Evolutionary conservation across 2,113 vertebrate species (phyloP).

Genomic region (Ploceus nigricollis): DNA sequence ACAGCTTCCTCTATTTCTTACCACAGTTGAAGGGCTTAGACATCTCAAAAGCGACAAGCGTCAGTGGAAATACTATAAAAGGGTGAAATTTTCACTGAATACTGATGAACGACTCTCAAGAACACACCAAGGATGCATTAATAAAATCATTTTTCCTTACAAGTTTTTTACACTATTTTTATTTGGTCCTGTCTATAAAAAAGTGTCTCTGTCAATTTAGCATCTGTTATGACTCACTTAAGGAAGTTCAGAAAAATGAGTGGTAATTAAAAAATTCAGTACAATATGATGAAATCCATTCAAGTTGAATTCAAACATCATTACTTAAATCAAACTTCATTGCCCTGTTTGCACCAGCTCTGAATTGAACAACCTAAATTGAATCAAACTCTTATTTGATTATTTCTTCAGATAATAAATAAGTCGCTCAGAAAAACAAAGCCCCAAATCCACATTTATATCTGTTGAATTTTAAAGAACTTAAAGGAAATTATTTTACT

Average conservation of each 20-base stretch:
- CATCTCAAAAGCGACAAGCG: neutral
- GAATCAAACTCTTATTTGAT: neutral
- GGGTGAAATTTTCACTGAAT: neutral
- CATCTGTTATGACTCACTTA: neutral
- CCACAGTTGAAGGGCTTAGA: neutral
- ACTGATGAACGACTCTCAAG: neutral
- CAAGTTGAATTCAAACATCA: neutral
- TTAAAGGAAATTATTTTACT: conserved; percentile 9
- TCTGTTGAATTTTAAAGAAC: neutral
- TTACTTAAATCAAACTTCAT: conserved; percentile 2
- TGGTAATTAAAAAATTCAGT: neutral
- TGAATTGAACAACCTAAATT: neutral
- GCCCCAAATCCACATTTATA: neutral
- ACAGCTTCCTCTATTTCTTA: neutral
- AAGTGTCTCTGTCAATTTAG: neutral
- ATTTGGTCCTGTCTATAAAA: neutral
- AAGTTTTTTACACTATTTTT: neutral
- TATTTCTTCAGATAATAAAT: conserved; percentile 1
- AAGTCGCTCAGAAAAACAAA: neutral
- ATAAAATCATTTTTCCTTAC: neutral
- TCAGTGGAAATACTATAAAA: neutral
- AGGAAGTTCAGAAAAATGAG: neutral
- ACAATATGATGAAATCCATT: neutral
- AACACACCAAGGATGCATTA: neutral
- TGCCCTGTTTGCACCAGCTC: neutral